A percentile compares a stretch with the other conserved stretches of the same genome.
Conservation (phyloP, 2,797 vertebrate genomes). For the Antennarius maculatus region DNA sequence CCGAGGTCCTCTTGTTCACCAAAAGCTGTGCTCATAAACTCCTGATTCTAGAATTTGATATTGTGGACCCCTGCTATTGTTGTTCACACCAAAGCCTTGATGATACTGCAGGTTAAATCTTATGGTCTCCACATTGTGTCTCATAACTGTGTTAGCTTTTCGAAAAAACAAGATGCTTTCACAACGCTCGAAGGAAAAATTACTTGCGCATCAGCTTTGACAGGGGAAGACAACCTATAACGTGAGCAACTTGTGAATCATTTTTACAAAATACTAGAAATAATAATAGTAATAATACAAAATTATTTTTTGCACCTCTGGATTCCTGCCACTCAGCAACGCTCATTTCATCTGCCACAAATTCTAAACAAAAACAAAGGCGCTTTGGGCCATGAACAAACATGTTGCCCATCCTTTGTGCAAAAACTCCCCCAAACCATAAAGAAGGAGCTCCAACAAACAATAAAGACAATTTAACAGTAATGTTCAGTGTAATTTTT, state of each 20-base stretch:
- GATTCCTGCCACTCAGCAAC: conserved; percentile 7
- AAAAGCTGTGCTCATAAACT: conserved; percentile 83
- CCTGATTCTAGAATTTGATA: conserved; percentile 84
- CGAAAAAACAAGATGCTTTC: conserved; percentile 77
- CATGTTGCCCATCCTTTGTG: conserved; percentile 31
- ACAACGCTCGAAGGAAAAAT: conserved; percentile 64
- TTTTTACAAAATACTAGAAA: conserved; percentile 9
- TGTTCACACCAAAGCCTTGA: conserved; percentile 66
- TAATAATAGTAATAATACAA: neutral
- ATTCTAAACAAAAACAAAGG: conserved; percentile 41
- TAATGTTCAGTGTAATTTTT: conserved; percentile 76
- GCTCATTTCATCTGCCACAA: conserved; percentile 25
- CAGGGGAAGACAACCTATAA: conserved; percentile 33
- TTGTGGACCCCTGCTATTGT: conserved; percentile 75
- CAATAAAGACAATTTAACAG: conserved; percentile 77
- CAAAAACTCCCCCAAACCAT: conserved; percentile 45
- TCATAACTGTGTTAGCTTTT: conserved; percentile 79
- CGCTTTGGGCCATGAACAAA: conserved; percentile 52
- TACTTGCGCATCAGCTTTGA: conserved; percentile 57
- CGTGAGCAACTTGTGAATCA: conserved; percentile 35
- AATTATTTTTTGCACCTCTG: neutral
- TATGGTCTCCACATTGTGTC: conserved; percentile 80
- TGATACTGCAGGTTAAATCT: conserved; percentile 76
- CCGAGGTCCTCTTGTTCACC: conserved; percentile 81
- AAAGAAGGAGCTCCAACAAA: conserved; percentile 72